phyloP scores from a whole-genome alignment of 1,140 invertebrate species.

The Zelostemma sp. region DNA sequence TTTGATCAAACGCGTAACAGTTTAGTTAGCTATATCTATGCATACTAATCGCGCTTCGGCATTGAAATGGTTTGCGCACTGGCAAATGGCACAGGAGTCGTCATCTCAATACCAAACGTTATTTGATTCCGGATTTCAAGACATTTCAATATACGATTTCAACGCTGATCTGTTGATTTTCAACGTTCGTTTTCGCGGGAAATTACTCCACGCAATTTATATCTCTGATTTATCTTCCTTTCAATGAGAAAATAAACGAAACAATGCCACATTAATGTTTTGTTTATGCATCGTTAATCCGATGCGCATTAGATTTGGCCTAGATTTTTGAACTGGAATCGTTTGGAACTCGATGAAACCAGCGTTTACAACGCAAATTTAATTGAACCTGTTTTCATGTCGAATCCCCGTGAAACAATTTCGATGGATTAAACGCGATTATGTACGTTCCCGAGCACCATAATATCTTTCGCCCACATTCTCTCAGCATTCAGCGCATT shows the following conservation, averaged over 20 bases:
- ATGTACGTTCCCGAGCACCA: background rate
- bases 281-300: too few relatives aligned
- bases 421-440: background rate
- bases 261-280: too few relatives aligned
- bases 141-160: constrained; percentile 36
- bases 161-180: background rate
- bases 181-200: too few relatives aligned
- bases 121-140: constrained; percentile 57
- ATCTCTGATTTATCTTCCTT: too few relatives aligned
- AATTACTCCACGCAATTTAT: too few relatives aligned
- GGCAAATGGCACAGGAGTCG: background rate
- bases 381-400: background rate
- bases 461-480: constrained; percentile 17
- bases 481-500: background rate
- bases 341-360: background rate
- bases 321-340: too few relatives aligned
- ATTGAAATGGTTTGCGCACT: constrained; percentile 42
- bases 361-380: too few relatives aligned
- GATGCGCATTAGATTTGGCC: too few relatives aligned
- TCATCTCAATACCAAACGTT: constrained; percentile 39
- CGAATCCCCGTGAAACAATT: background rate
- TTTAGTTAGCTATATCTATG: constrained; percentile 2
- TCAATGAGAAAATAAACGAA: too few relatives aligned
- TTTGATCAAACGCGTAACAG: constrained; percentile 10
- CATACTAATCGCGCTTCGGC: constrained; percentile 43